Conservation (phyloP, 2,888 invertebrate species). For the Oxystoma pomonae region DNA sequence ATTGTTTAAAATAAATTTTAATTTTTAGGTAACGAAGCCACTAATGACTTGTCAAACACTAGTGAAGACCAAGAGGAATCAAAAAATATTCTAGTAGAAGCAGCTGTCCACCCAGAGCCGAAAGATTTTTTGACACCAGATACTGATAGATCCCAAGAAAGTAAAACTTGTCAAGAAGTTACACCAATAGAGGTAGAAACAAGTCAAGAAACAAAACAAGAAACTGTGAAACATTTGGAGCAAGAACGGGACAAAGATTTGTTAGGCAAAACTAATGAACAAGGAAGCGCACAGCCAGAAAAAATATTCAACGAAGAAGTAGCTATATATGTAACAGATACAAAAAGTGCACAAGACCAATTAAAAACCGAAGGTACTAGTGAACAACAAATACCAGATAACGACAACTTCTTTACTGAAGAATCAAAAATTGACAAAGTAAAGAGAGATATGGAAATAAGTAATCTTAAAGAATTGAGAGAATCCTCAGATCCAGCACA, state of each 20-base stretch:
- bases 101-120: slow-evolving; percentile 44
- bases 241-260: background rate
- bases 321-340: background rate
- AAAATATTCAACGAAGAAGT: background rate
- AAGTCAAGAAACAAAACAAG: slow-evolving; percentile 14
- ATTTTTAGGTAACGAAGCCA: background rate
- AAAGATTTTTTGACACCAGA: slow-evolving; percentile 34
- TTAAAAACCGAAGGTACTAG: background rate
- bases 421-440: slow-evolving; percentile 6
- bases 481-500: background rate
- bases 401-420: slow-evolving; percentile 7
- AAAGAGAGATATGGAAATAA: slow-evolving; percentile 7
- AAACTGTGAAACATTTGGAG: background rate
- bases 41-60: slow-evolving; percentile 32
- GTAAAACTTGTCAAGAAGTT: slow-evolving; percentile 39
- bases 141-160: slow-evolving; percentile 25
- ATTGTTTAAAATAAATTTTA: background rate
- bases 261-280: too few species aligned
- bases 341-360: background rate
- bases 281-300: too few species aligned
- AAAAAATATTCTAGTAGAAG: slow-evolving; percentile 42
- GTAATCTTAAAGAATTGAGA: background rate
- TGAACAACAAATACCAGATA: slow-evolving; percentile 20
- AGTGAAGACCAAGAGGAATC: slow-evolving; percentile 42
- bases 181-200: background rate